phyloP scores from a whole-genome alignment of 2,797 vertebrate species.

The Megaceryle alcyon region DNA sequence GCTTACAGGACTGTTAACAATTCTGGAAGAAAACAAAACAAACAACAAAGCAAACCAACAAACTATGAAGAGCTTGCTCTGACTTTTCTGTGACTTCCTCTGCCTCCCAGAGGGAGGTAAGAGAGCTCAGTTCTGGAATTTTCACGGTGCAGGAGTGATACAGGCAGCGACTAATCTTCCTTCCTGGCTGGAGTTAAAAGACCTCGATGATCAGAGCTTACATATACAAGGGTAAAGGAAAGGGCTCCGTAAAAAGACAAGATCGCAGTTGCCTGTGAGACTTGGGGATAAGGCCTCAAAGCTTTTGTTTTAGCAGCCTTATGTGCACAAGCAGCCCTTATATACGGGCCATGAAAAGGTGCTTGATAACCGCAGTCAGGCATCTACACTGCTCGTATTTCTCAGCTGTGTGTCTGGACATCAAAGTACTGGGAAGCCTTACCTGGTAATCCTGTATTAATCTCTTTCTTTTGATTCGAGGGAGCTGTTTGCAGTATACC shows the following conservation, averaged over 20 bases:
- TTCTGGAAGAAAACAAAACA: not conserved
- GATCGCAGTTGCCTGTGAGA: not conserved
- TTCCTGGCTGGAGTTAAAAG: constrained; percentile 50
- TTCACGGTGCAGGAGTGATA: not conserved
- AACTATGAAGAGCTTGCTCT: not conserved
- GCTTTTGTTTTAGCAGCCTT: constrained; percentile 23
- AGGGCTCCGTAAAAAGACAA: not conserved
- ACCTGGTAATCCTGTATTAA: constrained; percentile 55
- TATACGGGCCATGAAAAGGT: not conserved
- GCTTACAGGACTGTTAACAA: not conserved
- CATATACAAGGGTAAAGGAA: constrained; percentile 26
- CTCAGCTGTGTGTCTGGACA: not conserved
- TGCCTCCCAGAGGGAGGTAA: constrained; percentile 11
- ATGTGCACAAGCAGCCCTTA: not conserved
- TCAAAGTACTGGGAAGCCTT: not conserved
- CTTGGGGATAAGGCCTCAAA: not conserved
- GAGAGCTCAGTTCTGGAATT: constrained; percentile 26
- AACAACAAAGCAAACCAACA: no score
- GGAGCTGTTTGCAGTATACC: constrained; percentile 15
- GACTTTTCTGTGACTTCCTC: constrained; percentile 19
- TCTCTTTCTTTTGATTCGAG: constrained; percentile 30
- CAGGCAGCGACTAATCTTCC: constrained; percentile 43
- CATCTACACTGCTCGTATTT: not conserved
- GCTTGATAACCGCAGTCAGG: not conserved
- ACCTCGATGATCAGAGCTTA: constrained; percentile 5